Percentiles rank a stretch among this genome's conserved stretches.
phyloP scores from a whole-genome alignment of 2,113 vertebrate genomes.

The Sardina pilchardus region DNA sequence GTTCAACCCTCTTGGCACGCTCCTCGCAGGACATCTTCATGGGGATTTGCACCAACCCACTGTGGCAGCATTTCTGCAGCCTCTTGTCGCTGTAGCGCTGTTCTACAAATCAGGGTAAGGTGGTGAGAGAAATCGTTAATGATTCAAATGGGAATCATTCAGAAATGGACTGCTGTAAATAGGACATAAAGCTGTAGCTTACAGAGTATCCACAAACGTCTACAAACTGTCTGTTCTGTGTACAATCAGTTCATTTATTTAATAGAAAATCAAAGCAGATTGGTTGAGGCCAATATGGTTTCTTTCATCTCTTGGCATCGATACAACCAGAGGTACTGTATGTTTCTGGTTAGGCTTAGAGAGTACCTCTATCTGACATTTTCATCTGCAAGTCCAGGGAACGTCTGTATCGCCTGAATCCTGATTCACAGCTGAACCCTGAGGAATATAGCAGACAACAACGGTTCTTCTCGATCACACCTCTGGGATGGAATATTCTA shows the following conservation, averaged over 20 bases:
- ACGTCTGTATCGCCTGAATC: constrained; percentile 53
- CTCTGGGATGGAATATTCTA: background rate
- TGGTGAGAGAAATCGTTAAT: constrained; percentile 9
- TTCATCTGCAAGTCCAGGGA: constrained; percentile 63
- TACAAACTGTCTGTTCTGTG: no score
- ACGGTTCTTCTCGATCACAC: no score
- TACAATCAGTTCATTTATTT: no score
- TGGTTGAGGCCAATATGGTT: background rate
- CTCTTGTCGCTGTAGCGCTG: constrained; percentile 54
- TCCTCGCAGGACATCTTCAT: constrained; percentile 72
- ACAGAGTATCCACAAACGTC: no score
- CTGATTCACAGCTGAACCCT: constrained; percentile 58
- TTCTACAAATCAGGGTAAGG: constrained; percentile 57
- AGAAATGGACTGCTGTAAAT: background rate
- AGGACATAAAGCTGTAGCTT: background rate
- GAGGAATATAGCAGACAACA: background rate
- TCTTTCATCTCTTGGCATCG: background rate
- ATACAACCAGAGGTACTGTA: background rate
- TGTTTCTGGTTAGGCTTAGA: no score
- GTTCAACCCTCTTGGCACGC: constrained; percentile 60
- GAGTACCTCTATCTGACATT: constrained; percentile 58
- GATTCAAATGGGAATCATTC: background rate
- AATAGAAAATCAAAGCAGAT: background rate
- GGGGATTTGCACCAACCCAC: constrained; percentile 71
- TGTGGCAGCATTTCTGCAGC: constrained; percentile 70